Conservation (phyloP, 1,140 invertebrate species). For the Heliconius congener region DNA sequence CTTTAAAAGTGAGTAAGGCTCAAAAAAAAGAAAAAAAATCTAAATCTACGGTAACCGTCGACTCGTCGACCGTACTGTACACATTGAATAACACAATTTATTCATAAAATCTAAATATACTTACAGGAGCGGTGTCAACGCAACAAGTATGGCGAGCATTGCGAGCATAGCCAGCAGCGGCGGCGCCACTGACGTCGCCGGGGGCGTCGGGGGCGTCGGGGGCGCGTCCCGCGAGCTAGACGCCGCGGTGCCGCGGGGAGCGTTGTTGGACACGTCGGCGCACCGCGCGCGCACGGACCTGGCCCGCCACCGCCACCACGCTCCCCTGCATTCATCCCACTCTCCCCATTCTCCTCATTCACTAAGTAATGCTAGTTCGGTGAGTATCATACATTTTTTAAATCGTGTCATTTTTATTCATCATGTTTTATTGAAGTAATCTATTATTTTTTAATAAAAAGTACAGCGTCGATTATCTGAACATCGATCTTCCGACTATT, state of each 20-base stretch:
- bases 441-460: too few species aligned
- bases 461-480: too few species aligned
- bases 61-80: too few species aligned
- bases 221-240: slow-evolving; percentile 86
- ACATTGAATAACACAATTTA: neutral
- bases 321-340: slow-evolving; percentile 68
- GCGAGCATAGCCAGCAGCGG: neutral
- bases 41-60: too few species aligned
- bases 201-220: slow-evolving; percentile 6
- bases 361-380: slow-evolving; percentile 86
- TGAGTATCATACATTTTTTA: slow-evolving; percentile 55
- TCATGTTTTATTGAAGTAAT: too few species aligned
- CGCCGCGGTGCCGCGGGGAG: slow-evolving; percentile 89
- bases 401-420: neutral
- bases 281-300: slow-evolving; percentile 94
- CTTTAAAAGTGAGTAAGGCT: too few species aligned
- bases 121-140: slow-evolving; percentile 28
- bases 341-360: slow-evolving; percentile 62
- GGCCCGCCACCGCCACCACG: slow-evolving; percentile 82
- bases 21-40: too few species aligned
- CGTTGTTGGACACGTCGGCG: slow-evolving; percentile 92
- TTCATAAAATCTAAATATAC: neutral
- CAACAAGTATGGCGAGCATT: slow-evolving; percentile 14
- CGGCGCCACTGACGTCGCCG: slow-evolving; percentile 14
- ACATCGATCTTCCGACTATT: too few species aligned